These are phyloP conservation scores for Caradrina clavipalpis DNA, from an alignment of 2,888 invertebrate genomes.

Conservation along the genomic window DNA sequence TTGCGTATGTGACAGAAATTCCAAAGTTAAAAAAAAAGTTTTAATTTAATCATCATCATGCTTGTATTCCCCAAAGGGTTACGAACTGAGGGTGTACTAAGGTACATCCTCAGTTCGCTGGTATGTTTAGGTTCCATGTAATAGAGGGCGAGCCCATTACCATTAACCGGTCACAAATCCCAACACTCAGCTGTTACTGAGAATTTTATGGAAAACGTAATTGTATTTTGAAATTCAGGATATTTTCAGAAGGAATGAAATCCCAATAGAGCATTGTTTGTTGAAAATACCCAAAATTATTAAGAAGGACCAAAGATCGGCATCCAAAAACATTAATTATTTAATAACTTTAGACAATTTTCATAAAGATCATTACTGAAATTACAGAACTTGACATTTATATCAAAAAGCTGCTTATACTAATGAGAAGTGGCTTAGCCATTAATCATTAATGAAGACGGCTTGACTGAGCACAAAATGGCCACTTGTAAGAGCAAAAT, in stretches of 20 bases:
- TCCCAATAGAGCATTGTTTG: background rate
- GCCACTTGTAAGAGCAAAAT: slow-evolving; percentile 11
- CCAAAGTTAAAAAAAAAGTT: no score
- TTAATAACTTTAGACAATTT: slow-evolving; percentile 34
- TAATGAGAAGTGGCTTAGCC: slow-evolving; percentile 12
- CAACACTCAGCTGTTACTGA: no score
- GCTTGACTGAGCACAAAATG: slow-evolving; percentile 1
- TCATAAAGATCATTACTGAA: slow-evolving; percentile 21
- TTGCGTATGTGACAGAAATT: no score
- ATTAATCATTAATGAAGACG: slow-evolving; percentile 32
- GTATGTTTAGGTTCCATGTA: no score
- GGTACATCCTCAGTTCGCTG: no score
- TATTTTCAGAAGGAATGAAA: background rate
- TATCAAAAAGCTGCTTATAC: slow-evolving; percentile 5
- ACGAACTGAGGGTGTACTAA: no score
- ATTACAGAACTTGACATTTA: slow-evolving; percentile 30
- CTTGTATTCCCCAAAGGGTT: no score
- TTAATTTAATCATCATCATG: no score
- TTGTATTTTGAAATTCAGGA: slow-evolving; percentile 1
- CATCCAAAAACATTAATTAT: slow-evolving; percentile 7
- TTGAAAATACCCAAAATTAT: background rate
- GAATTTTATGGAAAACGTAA: no score
- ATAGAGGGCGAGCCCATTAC: no score
- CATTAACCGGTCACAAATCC: no score
- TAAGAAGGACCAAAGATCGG: background rate